Conservation (phyloP, 2,113 vertebrate species). For the Mionectes macconnelli region DNA sequence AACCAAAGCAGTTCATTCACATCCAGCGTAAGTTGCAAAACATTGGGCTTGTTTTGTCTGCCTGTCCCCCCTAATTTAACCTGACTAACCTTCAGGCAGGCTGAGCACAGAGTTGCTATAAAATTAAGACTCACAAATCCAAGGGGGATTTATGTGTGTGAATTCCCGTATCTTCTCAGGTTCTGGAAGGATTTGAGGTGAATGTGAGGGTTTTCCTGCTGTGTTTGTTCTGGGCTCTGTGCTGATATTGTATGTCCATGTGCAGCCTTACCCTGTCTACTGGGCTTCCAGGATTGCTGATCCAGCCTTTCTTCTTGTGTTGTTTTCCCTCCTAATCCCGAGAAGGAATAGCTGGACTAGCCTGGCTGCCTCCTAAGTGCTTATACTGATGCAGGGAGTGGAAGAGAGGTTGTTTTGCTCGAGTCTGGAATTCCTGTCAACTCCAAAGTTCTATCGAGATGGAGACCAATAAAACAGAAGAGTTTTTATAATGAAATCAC, state of each 20-base stretch:
- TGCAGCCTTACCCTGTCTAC: not conserved
- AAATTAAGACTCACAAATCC: not conserved
- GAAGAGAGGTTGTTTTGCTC: not conserved
- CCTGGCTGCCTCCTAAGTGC: not conserved
- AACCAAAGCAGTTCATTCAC: conserved; percentile 94
- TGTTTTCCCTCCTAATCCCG: too few relatives aligned
- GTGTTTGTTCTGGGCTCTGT: not conserved
- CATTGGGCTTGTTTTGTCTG: not conserved
- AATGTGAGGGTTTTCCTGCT: not conserved
- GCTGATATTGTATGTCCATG: fast-evolving
- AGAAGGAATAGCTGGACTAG: not conserved
- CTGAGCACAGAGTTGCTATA: not conserved
- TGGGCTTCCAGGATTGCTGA: not conserved
- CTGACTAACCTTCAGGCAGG: not conserved
- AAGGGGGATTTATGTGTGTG: not conserved
- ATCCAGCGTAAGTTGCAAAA: conserved; percentile 87
- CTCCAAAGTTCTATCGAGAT: not conserved
- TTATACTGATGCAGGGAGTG: not conserved
- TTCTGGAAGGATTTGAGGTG: not conserved
- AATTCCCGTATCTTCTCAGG: not conserved
- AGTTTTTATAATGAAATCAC: not conserved
- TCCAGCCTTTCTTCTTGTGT: not conserved
- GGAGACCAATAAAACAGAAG: not conserved
- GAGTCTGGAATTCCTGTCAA: not conserved
- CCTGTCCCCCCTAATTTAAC: fast-evolving